Conservation (phyloP, 2,888 invertebrate species). For the Auanema sp. region DNA sequence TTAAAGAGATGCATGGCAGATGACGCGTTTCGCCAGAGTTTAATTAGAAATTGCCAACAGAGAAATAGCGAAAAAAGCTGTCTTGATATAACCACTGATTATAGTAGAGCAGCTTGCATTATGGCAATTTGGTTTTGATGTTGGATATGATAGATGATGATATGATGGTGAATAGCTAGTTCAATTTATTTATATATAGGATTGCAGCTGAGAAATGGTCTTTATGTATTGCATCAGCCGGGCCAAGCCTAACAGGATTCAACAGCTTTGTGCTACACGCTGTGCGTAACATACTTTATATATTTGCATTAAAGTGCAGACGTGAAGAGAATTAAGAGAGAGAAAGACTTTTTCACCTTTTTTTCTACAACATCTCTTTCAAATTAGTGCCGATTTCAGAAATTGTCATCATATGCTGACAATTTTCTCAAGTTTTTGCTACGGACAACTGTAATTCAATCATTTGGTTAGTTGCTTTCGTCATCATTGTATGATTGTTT, state of each 20-base stretch:
- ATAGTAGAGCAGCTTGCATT: too few relatives aligned
- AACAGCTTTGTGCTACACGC: too few relatives aligned
- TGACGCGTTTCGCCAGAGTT: too few relatives aligned
- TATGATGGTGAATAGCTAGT: too few relatives aligned
- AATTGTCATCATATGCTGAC: neutral
- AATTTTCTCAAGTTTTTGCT: neutral
- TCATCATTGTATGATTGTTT: too few relatives aligned
- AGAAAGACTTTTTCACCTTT: neutral
- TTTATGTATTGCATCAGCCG: neutral
- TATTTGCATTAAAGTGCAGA: neutral
- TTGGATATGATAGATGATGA: too few relatives aligned
- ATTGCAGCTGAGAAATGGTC: neutral
- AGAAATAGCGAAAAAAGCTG: too few relatives aligned
- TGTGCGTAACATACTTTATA: neutral
- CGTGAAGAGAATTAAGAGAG: neutral
- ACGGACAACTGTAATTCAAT: neutral
- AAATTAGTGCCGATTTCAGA: neutral
- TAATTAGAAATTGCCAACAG: too few relatives aligned
- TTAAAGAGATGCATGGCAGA: too few relatives aligned
- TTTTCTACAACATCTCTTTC: neutral
- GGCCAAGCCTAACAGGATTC: constrained; percentile 3
- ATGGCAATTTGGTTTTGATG: too few relatives aligned
- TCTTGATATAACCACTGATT: too few relatives aligned
- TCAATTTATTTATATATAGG: neutral
- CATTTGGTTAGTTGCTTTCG: too few relatives aligned